These are phyloP conservation scores for Zoanthus sociatus DNA, from an alignment of 92 coral and sea anemone species.

Conservation along the genomic window DNA sequence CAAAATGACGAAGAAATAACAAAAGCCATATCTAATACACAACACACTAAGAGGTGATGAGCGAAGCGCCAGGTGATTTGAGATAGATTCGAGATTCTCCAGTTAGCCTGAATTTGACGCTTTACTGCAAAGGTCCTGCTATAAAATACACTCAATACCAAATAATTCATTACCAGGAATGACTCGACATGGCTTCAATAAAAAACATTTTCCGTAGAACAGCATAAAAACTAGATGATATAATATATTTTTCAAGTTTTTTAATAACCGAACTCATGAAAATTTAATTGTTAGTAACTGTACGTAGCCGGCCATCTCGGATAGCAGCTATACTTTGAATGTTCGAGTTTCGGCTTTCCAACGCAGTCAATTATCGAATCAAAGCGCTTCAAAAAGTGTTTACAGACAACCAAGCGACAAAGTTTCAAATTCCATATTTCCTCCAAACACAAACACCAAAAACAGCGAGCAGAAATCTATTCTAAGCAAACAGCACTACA, in stretches of 20 bases:
- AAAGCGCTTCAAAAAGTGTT: conserved; percentile 22
- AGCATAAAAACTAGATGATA: conserved; percentile 69
- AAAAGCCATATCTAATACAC: conserved; percentile 70
- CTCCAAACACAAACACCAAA: conserved; percentile 19
- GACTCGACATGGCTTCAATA: conserved; percentile 45
- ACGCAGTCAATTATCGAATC: conserved; percentile 27
- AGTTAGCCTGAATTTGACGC: conserved; percentile 21
- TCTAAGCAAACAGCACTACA: conserved; percentile 70
- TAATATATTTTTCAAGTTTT: conserved; percentile 79
- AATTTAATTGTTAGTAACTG: conserved; percentile 76
- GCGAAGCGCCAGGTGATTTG: conserved; percentile 71
- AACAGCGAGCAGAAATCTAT: conserved; percentile 60
- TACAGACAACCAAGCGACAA: conserved; percentile 3
- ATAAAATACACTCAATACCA: conserved; percentile 28
- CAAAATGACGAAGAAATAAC: conserved; percentile 77
- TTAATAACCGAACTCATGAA: conserved; percentile 87
- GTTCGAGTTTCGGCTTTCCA: conserved; percentile 33
- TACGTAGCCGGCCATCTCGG: conserved; percentile 48
- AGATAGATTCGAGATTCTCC: conserved; percentile 32
- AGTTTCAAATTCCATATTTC: conserved; percentile 22
- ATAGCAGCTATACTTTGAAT: not conserved
- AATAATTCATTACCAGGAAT: conserved; percentile 34
- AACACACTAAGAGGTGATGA: conserved; percentile 72
- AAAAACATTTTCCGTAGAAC: conserved; percentile 72
- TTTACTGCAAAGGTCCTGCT: conserved; percentile 18